Percentiles rank a stretch among this genome's conserved stretches.
Conservation (phyloP, 2,797 vertebrate genomes). For the Podarcis siculus region DNA sequence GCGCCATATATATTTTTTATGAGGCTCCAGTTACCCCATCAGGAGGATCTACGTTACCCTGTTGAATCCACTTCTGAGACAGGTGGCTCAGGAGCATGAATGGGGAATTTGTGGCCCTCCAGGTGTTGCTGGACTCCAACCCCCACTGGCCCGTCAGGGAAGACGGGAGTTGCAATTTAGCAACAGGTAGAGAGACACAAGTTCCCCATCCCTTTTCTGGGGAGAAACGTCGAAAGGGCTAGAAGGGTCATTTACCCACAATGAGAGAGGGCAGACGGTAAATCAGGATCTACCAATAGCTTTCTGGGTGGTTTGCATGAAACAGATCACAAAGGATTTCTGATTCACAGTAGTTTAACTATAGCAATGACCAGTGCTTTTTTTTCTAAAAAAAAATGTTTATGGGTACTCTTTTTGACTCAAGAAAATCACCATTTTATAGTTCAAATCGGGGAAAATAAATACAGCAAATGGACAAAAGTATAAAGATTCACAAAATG, state of each 20-base stretch:
- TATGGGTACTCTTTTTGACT: too few relatives aligned
- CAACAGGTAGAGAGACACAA: too few relatives aligned
- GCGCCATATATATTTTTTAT: neutral
- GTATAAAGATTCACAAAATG: too few relatives aligned
- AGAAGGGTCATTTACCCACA: neutral
- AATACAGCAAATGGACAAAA: too few relatives aligned
- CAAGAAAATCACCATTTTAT: too few relatives aligned
- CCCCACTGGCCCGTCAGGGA: too few relatives aligned
- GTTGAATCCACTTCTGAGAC: neutral
- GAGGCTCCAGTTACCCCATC: neutral
- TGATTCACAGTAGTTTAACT: neutral
- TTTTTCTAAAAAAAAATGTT: too few relatives aligned
- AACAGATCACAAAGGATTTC: neutral
- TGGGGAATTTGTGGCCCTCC: too few relatives aligned
- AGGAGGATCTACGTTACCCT: neutral
- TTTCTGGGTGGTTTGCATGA: neutral
- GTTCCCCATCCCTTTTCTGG: neutral
- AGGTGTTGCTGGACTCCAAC: too few relatives aligned
- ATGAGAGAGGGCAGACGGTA: neutral
- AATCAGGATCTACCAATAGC: neutral
- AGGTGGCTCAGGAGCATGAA: neutral
- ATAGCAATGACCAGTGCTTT: neutral
- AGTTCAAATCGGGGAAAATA: too few relatives aligned
- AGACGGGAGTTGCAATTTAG: too few relatives aligned
- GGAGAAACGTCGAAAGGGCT: neutral